Evolutionary conservation across 2,113 vertebrate genomes (phyloP).

Genomic region (Athene cunicularia): DNA sequence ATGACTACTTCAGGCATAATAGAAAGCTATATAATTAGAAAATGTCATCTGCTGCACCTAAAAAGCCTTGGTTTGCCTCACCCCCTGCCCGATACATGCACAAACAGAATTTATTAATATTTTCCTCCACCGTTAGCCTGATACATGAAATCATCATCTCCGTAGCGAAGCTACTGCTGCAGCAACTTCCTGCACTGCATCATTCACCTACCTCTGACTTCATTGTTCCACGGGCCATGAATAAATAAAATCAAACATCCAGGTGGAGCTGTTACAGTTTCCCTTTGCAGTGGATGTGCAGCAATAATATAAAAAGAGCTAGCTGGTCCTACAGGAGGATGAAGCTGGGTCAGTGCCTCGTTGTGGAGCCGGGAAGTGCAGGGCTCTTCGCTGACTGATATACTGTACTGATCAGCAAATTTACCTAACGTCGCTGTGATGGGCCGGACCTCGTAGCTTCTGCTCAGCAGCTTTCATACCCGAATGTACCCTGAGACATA

Average conservation of each 20-base stretch:
- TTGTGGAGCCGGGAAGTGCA: background rate
- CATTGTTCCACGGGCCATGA: conserved; percentile 57
- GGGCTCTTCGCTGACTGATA: conserved; percentile 6
- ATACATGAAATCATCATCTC: conserved; percentile 45
- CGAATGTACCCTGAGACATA: background rate
- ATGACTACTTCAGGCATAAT: conserved; percentile 14
- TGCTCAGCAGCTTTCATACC: conserved; percentile 31
- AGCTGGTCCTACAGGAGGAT: conserved; percentile 5
- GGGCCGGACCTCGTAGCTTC: conserved; percentile 57
- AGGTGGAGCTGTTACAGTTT: conserved; percentile 20
- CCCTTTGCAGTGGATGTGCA: conserved; percentile 35
- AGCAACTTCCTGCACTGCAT: conserved; percentile 77
- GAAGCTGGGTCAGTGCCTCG: conserved; percentile 44
- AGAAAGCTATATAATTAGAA: conserved; percentile 65
- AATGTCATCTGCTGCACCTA: conserved; percentile 8
- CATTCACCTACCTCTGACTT: conserved; percentile 78
- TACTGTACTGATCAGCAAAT: conserved; percentile 51
- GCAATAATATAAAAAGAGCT: background rate
- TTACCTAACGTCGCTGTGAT: conserved; percentile 64
- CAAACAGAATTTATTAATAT: background rate
- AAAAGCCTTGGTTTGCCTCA: background rate
- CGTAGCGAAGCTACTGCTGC: conserved; percentile 49
- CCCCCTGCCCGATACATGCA: background rate
- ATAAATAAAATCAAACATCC: background rate
- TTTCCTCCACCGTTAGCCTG: background rate